Evolutionary conservation across 2,888 invertebrate genomes (phyloP), one percentile per base, ranked within the genome.

Genomic region (Polia nebulosa): DNA sequence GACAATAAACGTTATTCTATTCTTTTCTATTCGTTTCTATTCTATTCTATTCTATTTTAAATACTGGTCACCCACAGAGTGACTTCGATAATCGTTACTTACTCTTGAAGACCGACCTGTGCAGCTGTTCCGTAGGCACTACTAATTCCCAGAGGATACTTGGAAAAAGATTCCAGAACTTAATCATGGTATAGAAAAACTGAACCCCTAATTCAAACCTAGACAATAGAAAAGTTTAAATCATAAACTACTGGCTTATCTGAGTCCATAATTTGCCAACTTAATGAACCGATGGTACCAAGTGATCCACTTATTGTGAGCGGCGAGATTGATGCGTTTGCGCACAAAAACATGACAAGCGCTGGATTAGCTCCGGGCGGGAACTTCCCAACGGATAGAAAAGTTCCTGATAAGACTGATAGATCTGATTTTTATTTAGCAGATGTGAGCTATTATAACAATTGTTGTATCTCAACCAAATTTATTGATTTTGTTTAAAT

Each of bases 251-350:
- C 36, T 9, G n/a, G 1, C 34, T 47, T 66, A 63, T 69, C 65
- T 27, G 3, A 66, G 17, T 36, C 59, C 20, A 77, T 79, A 77
- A 74, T 72, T 81, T 69, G 58, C 57, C 27, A 53, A 80, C 53
- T 73, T 81, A 79, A 81, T 80, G 52, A 63, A 68, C 72, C 60
- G 44, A 74, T 47, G n/a, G 32, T 62, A 69, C 56, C 44, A 56
- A 52, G 41, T 58, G 52, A 63, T 72, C 49, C 58, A 64, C 44
- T 72, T 77, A 81, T 58, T 55, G 60, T 55, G 39, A 53, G 34
- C 44, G 44, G 29, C 25, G 55, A 71, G 49, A 76, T 68, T 62
- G 44, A 73, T 78, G 62, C 58, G 49, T 29, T 13, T 25, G 63
- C 52, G 62, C 52, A 45, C 51, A 72, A 81, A 81, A 70, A 81